A percentile compares a stretch with the other conserved stretches of the same genome.
phyloP scores from a whole-genome alignment of 92 coral and sea anemone species.

The Scolanthus callimorphus region DNA sequence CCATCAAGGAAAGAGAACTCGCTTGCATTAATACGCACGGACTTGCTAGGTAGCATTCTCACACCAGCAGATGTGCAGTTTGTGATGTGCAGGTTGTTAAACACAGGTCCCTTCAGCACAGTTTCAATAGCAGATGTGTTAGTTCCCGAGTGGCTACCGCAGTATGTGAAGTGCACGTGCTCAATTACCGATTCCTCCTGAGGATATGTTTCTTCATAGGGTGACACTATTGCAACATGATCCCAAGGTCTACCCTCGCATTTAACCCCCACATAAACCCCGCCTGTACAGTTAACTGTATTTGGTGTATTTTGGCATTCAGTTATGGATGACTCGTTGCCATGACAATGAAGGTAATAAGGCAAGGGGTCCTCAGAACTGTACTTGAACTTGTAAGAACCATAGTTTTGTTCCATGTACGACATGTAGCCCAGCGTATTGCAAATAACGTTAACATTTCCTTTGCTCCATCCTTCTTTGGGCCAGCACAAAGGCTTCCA shows the following conservation, averaged over 20 bases:
- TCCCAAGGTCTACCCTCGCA: constrained; percentile 56
- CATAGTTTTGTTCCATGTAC: not conserved
- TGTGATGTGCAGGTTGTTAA: constrained; percentile 20
- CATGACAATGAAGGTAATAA: constrained; percentile 24
- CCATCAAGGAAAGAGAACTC: constrained; percentile 5
- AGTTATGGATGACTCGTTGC: constrained; percentile 40
- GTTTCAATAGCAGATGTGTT: constrained; percentile 43
- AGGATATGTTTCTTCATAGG: constrained; percentile 1
- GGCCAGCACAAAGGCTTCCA: constrained; percentile 43
- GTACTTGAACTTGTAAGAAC: not conserved
- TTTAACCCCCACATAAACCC: not conserved
- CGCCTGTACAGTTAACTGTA: not conserved
- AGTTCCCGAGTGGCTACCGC: constrained; percentile 38
- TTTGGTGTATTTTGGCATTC: constrained; percentile 9
- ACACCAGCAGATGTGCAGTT: constrained; percentile 50
- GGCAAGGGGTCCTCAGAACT: constrained; percentile 18
- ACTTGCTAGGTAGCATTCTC: constrained; percentile 1
- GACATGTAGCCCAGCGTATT: constrained; percentile 43
- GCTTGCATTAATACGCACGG: constrained; percentile 12
- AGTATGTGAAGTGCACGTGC: constrained; percentile 36
- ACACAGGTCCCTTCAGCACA: constrained; percentile 16
- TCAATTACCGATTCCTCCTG: constrained; percentile 28
- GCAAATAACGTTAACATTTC: constrained; percentile 17
- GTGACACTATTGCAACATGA: constrained; percentile 31
- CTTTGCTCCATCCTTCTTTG: not conserved